Evolutionary conservation across 2,888 invertebrate species (phyloP), one percentile per base, ranked within the genome.

Genomic region (Prosapia bicincta): DNA sequence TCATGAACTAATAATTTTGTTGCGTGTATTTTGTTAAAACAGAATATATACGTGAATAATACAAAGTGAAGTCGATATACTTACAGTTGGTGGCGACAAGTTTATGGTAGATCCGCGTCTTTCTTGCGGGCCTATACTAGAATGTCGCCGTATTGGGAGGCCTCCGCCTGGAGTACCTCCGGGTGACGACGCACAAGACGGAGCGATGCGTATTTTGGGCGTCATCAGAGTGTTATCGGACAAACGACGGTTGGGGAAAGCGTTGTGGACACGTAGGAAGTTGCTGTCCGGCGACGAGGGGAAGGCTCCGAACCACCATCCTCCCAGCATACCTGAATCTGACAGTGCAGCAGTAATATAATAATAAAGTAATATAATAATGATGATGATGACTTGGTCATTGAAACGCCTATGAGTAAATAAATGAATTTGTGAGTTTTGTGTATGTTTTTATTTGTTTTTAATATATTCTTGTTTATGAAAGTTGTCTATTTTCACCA

Each of bases 221-320:
- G 86, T 93, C 92, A 95, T 94, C 83, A 96, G 86, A 70, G 96
- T 95, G 84, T 97, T 97, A 86, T 97, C 97, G 26, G 96, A 96
- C 74, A 96, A 89, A 72, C 97, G 92, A 73, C 96, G 91, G 84
- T 92, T 95, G 72, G 95, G 94, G 84, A 95, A 93, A 79, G 92
- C 92, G 83, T 88, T 92, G 78, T 91, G 90, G 32, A 97, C 96
- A 75, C 94, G 91, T 83, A 97, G 87, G 87, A 95, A 95, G 86
- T 96, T 95, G 84, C 90, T 92, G 83, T 93, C 93, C 79, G 92
- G 93, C n/a, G 93, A 92, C 15, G 94, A 92, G 26, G 93, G 92
- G 77, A 91, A 92, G 20, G 91, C 92, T 68, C 93, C 93, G 84
- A 93, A 93, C 91, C 93, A 92, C 93, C 93, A 93, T 79, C 92